Base-by-base conservation (phyloP, 2,888 invertebrate genomes). In the Alloplasta piceator region DNA sequence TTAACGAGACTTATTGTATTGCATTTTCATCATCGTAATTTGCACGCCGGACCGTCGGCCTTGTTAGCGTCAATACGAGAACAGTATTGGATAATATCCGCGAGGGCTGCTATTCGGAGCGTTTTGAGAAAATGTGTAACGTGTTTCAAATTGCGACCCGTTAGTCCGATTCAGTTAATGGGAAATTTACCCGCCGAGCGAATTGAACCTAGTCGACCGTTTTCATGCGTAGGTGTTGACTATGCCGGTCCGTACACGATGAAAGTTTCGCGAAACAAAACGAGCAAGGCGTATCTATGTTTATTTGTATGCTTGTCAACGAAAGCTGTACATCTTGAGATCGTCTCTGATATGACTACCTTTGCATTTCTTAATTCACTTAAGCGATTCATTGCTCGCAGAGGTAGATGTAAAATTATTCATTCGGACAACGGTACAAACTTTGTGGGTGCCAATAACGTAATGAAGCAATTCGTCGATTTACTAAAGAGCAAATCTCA, bases 391-490 rank as follows among this genome's bases (percentile, higher is more conserved):
- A 71, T 80, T 0, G 39, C 82, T 6, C 70, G 74, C n/a, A 64
- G 63, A 14, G 82, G 83, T 16, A n/a, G 58, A 16, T 71, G 70
- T 7, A 61, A 39, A 5, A 50, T 64, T 1, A 73, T 83, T 26
- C 46, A 46, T 41, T 82, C 80, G 0, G 80, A 83, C 16, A 83
- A 84, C n/a, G 81, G 82, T 0, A 78, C 78, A 0, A 81, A 84
- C 39, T 85, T 83, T 36, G 71, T 80, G 0, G 82, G 81, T 5
- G 80, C 83, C 0, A 82, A 73, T 26, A 83, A 71, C 1, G 39
- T 5, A 10, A 56, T 83, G 14, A 73, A 74, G 26, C 48, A 75
- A 7, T 56, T 81, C 9, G 58, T 50, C 12, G 43, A 68, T 7
- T 52, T 80, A 5, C 14, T 75, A 10, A 10, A 39, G 9, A 67